Percentiles rank a stretch among this genome's conserved stretches.
Conservation (phyloP, 2,888 invertebrate genomes). For the Hydrotaea diabolus region DNA sequence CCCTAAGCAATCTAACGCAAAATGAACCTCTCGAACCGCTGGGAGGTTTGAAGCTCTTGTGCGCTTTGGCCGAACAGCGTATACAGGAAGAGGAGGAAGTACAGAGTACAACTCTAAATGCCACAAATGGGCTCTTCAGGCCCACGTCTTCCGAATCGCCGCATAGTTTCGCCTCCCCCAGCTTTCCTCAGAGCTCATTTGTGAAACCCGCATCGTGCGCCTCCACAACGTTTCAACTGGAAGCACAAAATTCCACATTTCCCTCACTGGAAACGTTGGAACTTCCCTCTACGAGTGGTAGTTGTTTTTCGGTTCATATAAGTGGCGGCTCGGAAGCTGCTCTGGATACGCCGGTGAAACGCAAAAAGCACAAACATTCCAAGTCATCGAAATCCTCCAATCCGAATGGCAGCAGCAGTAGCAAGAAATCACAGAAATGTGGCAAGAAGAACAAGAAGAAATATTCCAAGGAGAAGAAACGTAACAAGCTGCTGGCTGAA, state of each 20-base stretch:
- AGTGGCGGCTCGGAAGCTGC: conserved; percentile 12
- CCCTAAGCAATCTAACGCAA: conserved; percentile 42
- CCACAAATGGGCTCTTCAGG: conserved; percentile 47
- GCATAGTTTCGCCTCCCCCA: conserved; percentile 49
- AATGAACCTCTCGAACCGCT: conserved; percentile 77
- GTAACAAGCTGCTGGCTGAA: conserved; percentile 71
- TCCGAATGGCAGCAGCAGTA: conserved; percentile 69
- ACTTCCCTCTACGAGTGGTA: conserved; percentile 72
- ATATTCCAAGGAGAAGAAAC: conserved; percentile 78
- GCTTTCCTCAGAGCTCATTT: conserved; percentile 48
- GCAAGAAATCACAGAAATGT: conserved; percentile 74
- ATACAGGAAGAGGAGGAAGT: conserved; percentile 87
- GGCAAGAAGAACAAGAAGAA: conserved; percentile 81
- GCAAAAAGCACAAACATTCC: conserved; percentile 82
- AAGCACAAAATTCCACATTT: conserved; percentile 51
- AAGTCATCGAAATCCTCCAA: conserved; percentile 79
- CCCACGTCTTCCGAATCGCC: conserved; percentile 40
- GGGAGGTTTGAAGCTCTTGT: conserved; percentile 88
- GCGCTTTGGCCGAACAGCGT: conserved; percentile 92
- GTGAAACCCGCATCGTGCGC: conserved; percentile 51
- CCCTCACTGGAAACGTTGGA: conserved; percentile 77
- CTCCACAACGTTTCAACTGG: conserved; percentile 6
- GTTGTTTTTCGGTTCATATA: conserved; percentile 54
- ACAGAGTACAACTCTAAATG: conserved; percentile 60
- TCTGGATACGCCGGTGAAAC: conserved; percentile 72